A percentile compares a stretch with the other conserved stretches of the same genome.
These are phyloP conservation scores for Phalacrocorax carbo DNA, from an alignment of 2,113 vertebrate genomes.

Conservation along the genomic window DNA sequence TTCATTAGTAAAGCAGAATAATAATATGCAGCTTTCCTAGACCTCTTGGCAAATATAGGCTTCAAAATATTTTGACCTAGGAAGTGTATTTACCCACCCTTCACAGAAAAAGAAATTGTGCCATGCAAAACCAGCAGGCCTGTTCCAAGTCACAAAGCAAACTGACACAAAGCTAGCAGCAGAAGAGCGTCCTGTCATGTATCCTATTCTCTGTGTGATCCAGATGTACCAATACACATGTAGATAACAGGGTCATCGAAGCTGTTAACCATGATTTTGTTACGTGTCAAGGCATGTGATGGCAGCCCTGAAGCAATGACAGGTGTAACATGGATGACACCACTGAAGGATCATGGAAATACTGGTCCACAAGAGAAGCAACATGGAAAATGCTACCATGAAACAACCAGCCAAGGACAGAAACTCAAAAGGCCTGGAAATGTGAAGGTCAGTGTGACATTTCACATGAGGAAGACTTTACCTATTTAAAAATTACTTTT, in stretches of 20 bases:
- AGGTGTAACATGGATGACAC: background rate
- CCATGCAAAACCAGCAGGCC: background rate
- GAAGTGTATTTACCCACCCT: background rate
- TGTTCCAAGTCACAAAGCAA: background rate
- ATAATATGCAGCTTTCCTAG: background rate
- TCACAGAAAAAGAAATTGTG: background rate
- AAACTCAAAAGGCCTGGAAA: background rate
- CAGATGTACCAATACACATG: background rate
- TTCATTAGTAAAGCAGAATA: background rate
- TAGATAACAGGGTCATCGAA: background rate
- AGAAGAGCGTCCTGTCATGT: background rate
- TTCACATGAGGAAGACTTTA: background rate
- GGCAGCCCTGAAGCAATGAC: background rate
- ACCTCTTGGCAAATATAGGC: background rate
- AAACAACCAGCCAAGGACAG: background rate
- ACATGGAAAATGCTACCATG: background rate
- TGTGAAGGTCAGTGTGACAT: background rate
- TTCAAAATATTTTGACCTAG: background rate
- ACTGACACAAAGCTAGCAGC: background rate
- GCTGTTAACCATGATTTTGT: background rate
- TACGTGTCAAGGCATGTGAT: rapidly evolving
- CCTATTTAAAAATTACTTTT: background rate
- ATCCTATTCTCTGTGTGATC: background rate
- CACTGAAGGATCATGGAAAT: background rate
- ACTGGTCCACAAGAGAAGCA: background rate